Percentiles rank a stretch among this genome's conserved stretches.
Evolutionary conservation across 2,797 vertebrate genomes (phyloP).

Genomic region (Gobio occitaniae): DNA sequence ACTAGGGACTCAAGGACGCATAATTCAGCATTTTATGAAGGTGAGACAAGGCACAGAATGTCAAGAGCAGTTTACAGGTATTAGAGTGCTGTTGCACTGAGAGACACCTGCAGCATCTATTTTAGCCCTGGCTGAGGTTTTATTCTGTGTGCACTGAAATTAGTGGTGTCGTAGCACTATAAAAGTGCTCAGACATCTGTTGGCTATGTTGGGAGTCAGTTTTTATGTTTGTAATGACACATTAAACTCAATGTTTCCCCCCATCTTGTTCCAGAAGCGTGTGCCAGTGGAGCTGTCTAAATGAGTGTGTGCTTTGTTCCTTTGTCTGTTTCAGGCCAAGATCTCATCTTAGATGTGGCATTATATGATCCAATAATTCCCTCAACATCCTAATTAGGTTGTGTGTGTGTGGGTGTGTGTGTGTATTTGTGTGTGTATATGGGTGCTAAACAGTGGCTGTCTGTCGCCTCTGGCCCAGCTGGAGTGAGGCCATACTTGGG

Average conservation of each 20-base stretch:
- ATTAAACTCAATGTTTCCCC: conserved; percentile 76
- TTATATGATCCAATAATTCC: conserved; percentile 77
- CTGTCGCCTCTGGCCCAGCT: conserved; percentile 77
- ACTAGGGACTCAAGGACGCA: neutral
- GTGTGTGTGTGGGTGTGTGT: conserved; percentile 55
- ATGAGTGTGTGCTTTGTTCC: conserved; percentile 76
- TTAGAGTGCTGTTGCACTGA: conserved; percentile 23
- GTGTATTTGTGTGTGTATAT: conserved; percentile 54
- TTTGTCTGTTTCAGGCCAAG: conserved; percentile 75
- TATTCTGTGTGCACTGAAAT: conserved; percentile 61
- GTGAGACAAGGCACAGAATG: neutral
- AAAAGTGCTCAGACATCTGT: conserved; percentile 79
- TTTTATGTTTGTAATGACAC: conserved; percentile 82
- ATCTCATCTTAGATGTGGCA: conserved; percentile 77
- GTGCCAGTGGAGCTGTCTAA: conserved; percentile 76
- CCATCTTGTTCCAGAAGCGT: conserved; percentile 70
- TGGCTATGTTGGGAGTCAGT: conserved; percentile 76
- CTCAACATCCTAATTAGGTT: conserved; percentile 73
- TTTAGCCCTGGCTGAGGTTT: conserved; percentile 71
- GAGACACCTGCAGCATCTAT: conserved; percentile 54
- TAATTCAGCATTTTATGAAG: conserved; percentile 37
- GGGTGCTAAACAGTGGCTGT: conserved; percentile 73
- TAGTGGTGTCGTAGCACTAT: conserved; percentile 73
- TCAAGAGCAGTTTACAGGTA: conserved; percentile 30
- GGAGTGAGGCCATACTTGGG: conserved; percentile 73